Evolutionary conservation across 2,113 vertebrate species (phyloP).

Genomic region (Turdus rufiventris): DNA sequence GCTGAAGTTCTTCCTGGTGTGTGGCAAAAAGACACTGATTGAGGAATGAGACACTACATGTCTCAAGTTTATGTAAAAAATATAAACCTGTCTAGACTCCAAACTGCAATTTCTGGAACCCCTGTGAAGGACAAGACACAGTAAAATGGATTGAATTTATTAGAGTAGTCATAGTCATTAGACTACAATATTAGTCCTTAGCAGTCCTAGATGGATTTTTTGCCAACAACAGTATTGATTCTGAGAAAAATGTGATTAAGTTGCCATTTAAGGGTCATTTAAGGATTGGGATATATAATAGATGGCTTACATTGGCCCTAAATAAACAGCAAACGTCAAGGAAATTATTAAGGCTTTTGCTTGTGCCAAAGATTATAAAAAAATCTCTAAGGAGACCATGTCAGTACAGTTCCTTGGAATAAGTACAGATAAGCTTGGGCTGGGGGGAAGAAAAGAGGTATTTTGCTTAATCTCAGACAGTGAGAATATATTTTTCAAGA

Average conservation of each 20-base stretch:
- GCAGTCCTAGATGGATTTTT: background rate
- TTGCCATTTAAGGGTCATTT: constrained; percentile 13
- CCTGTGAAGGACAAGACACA: background rate
- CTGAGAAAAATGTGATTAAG: constrained; percentile 27
- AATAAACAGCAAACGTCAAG: constrained; percentile 32
- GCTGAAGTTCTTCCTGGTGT: background rate
- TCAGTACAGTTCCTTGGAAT: constrained; percentile 10
- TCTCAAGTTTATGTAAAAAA: background rate
- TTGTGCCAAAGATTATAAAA: constrained; percentile 42
- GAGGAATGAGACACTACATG: background rate
- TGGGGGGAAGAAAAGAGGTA: background rate
- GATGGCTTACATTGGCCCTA: constrained; percentile 1
- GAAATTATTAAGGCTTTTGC: constrained; percentile 18
- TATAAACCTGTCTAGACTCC: background rate
- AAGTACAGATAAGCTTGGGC: background rate
- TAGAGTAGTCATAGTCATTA: background rate
- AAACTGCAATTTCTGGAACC: background rate
- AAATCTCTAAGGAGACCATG: background rate
- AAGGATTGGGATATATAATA: constrained; percentile 24
- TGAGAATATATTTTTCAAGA: background rate
- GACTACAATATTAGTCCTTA: background rate
- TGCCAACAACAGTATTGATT: background rate
- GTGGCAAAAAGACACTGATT: background rate
- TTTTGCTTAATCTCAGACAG: background rate
- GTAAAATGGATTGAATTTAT: background rate